A percentile compares a stretch with the other conserved stretches of the same genome.
Evolutionary conservation across 1,140 invertebrate genomes (phyloP).

Genomic region (Eubasilissa regina): DNA sequence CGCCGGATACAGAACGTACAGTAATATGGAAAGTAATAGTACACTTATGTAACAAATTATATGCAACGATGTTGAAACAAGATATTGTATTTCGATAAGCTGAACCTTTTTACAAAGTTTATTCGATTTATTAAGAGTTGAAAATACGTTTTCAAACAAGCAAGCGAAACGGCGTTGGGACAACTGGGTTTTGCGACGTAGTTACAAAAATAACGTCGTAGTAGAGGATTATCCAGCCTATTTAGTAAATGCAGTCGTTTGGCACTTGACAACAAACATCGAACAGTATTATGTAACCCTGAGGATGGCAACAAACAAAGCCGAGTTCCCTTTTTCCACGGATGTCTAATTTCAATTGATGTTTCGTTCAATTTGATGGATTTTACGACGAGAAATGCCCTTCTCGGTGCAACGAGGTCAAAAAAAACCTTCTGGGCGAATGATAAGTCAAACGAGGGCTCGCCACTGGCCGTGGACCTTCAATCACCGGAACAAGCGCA

Average conservation of each 20-base stretch:
- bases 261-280: constrained; percentile 1
- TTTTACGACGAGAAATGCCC: constrained; percentile 12
- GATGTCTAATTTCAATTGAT: not conserved
- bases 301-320: not conserved
- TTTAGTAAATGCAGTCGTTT: not conserved
- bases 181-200: constrained; percentile 42
- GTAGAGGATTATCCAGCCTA: constrained; percentile 1
- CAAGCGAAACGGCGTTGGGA: constrained; percentile 7
- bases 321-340: not conserved
- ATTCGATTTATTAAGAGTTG: not conserved
- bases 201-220: constrained; percentile 49
- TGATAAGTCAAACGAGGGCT: not conserved
- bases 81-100: not conserved
- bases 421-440: not conserved
- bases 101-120: not conserved
- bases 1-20: too few relatives aligned
- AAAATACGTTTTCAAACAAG: not conserved
- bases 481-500: too few relatives aligned
- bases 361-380: not conserved
- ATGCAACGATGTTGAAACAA: too few relatives aligned
- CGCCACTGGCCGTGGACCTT: not conserved
- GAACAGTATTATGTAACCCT: not conserved
- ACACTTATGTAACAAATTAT: too few relatives aligned
- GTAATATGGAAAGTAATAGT: too few relatives aligned
- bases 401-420: constrained; percentile 28